Base-by-base conservation (phyloP, 1,140 invertebrate species). In the Drosophila bipectinata region DNA sequence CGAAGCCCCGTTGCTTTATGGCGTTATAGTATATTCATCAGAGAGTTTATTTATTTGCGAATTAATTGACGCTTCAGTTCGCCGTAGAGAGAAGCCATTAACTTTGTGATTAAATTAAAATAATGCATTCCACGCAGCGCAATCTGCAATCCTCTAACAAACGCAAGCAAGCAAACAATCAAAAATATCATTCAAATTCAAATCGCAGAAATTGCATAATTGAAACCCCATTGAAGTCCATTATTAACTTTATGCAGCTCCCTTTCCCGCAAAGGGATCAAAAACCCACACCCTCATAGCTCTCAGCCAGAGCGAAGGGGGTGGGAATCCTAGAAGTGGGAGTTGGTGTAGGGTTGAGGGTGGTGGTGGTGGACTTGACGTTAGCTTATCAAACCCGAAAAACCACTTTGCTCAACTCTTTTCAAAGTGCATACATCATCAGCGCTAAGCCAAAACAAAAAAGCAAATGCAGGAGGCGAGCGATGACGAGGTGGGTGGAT, bases 351-450 rank as follows among this genome's bases (percentile, higher is more conserved):
- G 5, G n/a, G 32, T 21, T 21, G 15, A 15, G 51, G 4, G 34
- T 1, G 3, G 44, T 44, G 32, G 69, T 15, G 24, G 15, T 53
- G 48, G 63, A 78, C 55, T 79, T 84, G 82, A 87, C 79, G 82
- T 87, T 87, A 76, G 83, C 82, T 87, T 83, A 88, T 87, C 82
- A 87, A 87, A 87, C 74, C 82, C 82, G 62, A 88, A 87, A 87
- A 87, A 88, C 82, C 78, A 88, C 83, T 88, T 82, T 88, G 83
- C 83, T 88, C 82, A 87, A 87, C 82, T 87, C 82, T 87, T 87
- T 83, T 88, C 78, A 87, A 87, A 87, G 82, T 87, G 82, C 82
- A 87, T 87, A 87, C 82, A 87, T 87, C 82, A 87, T 87, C 82
- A 87, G 26, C 82, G 82, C 82, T 87, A 87, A 87, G 82, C 83